Conservation (phyloP, 2,113 vertebrate genomes). For the Gymnorhina tibicen region DNA sequence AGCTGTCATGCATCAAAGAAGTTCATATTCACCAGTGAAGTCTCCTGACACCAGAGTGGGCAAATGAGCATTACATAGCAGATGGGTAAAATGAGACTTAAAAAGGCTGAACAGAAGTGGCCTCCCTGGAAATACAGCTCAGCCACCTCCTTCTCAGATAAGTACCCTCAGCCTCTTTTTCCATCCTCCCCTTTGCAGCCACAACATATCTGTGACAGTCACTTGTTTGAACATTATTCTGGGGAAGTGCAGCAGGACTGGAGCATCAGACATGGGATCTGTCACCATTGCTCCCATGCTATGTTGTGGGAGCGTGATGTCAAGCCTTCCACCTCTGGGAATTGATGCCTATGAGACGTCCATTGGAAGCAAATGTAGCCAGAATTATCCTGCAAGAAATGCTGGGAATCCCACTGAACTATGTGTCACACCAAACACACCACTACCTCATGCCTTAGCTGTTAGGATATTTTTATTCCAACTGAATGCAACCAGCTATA, state of each 20-base stretch:
- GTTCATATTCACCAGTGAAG: neutral
- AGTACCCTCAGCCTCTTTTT: neutral
- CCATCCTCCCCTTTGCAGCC: neutral
- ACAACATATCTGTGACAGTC: neutral
- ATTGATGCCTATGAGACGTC: fast-evolving
- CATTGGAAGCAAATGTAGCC: neutral
- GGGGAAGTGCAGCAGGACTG: neutral
- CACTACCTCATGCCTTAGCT: neutral
- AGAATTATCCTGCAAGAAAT: neutral
- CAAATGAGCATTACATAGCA: neutral
- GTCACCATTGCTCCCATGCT: fast-evolving
- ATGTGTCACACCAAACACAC: fast-evolving
- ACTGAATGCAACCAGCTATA: neutral
- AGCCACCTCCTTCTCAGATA: neutral
- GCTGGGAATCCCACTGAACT: neutral
- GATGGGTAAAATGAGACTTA: neutral
- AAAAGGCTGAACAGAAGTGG: neutral
- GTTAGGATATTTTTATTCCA: neutral
- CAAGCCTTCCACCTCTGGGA: neutral
- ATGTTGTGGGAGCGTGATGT: fast-evolving
- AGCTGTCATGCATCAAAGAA: neutral
- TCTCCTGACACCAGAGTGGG: neutral
- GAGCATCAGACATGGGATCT: neutral
- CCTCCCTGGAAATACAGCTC: neutral
- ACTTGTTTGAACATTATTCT: neutral